Evolutionary conservation across 2,113 vertebrate species (phyloP), one percentile per base, ranked within the genome.

Genomic region (Cinclus mexicanus): DNA sequence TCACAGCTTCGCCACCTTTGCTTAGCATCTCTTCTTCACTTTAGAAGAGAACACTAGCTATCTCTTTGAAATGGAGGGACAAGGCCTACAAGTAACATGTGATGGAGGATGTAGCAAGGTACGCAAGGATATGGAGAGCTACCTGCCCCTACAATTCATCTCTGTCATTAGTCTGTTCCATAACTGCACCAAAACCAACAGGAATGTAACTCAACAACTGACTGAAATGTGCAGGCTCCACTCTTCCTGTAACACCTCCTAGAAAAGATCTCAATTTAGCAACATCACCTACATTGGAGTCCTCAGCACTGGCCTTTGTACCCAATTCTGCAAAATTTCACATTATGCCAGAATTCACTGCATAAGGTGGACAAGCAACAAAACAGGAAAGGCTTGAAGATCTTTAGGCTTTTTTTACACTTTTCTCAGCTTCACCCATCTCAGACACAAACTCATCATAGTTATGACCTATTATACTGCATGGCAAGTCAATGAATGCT

Each of bases 1-100:
- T 28, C 35, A 56, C 6, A 61, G 26, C n/a, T 84, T 75, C 24
- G 46, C 7, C 33, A 39, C 13, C 13, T 25, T 35, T 37, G 26
- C 31, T 57, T 57, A 47, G 28, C 2, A 7, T 24, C 13, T 61
- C 28, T 68, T 69, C 12, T 21, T 70, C 42, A 19, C 19, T 67
- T 75, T 17, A 65, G 46, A 64, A 52, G 4, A 52, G 13, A n/a
- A 70, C 10, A 79, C n/a, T 11, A 50, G 44, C 28, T n/a, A 24
- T 17, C 11, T 75, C 31, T 67, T 47, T 31, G 35, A 75, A 91
- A 83, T 4, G 2, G 13, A 74, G 10, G 5, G 6, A 52, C 5
- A 5, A 77, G 5, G 61, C 11, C 24, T 53, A 5, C 4, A 9
- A 64, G 13, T 16, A 69, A 12, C 7, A 14, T 0, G 6, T 33